Evolutionary conservation across 2,797 vertebrate genomes (phyloP).

Genomic region (Spea hammondii): DNA sequence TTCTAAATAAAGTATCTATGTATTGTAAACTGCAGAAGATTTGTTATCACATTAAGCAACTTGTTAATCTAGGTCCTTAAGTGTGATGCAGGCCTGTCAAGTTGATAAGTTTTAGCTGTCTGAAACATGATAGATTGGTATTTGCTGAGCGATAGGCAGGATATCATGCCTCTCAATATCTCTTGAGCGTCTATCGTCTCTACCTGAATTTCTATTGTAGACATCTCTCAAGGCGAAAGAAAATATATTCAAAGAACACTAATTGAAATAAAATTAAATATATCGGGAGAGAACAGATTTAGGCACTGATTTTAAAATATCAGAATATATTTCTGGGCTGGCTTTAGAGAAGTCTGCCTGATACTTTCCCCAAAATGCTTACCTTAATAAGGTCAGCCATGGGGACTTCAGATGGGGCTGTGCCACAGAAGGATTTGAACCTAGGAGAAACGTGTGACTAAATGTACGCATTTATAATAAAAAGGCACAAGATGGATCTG

Average conservation of each 20-base stretch:
- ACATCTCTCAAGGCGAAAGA: background rate
- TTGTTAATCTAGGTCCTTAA: conserved; percentile 12
- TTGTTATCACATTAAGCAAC: conserved; percentile 1
- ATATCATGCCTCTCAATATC: background rate
- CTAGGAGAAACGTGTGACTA: too few relatives aligned
- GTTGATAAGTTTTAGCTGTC: conserved; percentile 1
- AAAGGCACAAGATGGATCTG: too few relatives aligned
- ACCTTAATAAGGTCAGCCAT: too few relatives aligned
- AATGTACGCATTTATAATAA: too few relatives aligned
- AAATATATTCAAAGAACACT: background rate
- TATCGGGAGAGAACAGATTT: too few relatives aligned
- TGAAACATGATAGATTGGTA: background rate
- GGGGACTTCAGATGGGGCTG: too few relatives aligned
- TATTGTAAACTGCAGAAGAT: conserved; percentile 2
- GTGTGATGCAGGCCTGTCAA: conserved; percentile 6
- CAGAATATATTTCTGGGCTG: too few relatives aligned
- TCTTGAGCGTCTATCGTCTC: background rate
- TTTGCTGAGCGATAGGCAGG: background rate
- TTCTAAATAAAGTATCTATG: background rate
- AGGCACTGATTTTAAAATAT: too few relatives aligned
- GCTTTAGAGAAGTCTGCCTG: too few relatives aligned
- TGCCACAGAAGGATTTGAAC: too few relatives aligned
- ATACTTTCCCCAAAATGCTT: too few relatives aligned
- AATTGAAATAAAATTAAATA: too few relatives aligned
- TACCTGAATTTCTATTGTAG: background rate